phyloP scores from a whole-genome alignment of 2,888 invertebrate genomes.

The Bembecia ichneumoniformis region DNA sequence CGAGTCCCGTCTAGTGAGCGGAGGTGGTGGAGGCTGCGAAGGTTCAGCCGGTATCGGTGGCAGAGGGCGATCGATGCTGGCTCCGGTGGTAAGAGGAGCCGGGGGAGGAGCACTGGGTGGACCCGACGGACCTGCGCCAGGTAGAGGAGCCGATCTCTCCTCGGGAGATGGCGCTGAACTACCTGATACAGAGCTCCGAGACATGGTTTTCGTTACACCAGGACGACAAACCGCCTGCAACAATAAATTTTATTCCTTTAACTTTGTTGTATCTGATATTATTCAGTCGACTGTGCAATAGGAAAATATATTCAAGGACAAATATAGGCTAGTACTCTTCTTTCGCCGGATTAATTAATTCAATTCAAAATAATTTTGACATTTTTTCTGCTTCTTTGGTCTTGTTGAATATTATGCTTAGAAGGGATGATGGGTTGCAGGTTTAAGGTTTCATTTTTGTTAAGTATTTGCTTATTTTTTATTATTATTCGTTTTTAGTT shows the following conservation, averaged over 20 bases:
- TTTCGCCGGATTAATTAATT: no score
- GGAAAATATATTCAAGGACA: background rate
- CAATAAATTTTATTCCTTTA: background rate
- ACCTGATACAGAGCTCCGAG: slow-evolving; percentile 62
- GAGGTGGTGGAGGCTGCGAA: slow-evolving; percentile 59
- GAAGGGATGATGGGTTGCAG: no score
- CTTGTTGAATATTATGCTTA: no score
- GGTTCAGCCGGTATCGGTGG: slow-evolving; percentile 75
- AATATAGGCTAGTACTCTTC: no score
- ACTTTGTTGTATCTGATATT: background rate
- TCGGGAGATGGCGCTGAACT: slow-evolving; percentile 66
- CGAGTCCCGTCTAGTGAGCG: slow-evolving; percentile 76
- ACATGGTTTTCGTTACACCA: slow-evolving; percentile 52
- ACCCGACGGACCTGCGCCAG: slow-evolving; percentile 26
- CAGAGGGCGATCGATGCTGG: slow-evolving; percentile 69
- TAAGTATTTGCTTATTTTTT: no score
- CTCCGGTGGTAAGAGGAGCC: slow-evolving; percentile 49
- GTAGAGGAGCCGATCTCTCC: slow-evolving; percentile 35
- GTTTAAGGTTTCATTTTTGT: no score
- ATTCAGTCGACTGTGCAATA: background rate
- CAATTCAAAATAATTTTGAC: no score
- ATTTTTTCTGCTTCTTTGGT: no score
- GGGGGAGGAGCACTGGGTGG: slow-evolving; percentile 55
- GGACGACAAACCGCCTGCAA: slow-evolving; percentile 61
- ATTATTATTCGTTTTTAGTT: no score